These are phyloP conservation scores for Archips crataeganus DNA, from an alignment of 2,888 invertebrate species.

Conservation along the genomic window DNA sequence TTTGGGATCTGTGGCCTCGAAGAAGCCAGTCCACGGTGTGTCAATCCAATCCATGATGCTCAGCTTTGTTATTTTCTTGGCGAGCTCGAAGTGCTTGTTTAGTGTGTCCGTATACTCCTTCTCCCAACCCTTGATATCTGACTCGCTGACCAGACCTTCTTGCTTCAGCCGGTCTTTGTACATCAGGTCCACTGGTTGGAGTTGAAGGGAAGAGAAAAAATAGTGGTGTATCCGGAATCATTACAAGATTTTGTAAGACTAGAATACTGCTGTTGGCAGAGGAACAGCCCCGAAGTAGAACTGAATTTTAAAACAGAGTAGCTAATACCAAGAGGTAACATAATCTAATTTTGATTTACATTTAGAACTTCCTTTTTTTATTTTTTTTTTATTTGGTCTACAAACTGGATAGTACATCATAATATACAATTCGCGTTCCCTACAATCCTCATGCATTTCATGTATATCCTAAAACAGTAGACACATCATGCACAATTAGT, in stretches of 20 bases:
- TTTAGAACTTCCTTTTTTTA: too few relatives aligned
- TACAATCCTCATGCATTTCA: too few relatives aligned
- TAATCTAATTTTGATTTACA: too few relatives aligned
- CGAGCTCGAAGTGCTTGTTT: conserved; percentile 75
- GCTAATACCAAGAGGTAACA: too few relatives aligned
- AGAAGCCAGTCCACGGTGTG: conserved; percentile 97
- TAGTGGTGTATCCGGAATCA: neutral
- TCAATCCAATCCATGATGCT: conserved; percentile 97
- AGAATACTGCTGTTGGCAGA: too few relatives aligned
- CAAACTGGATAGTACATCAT: too few relatives aligned
- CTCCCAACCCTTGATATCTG: conserved; percentile 86
- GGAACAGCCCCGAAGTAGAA: too few relatives aligned
- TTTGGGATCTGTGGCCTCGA: conserved; percentile 92
- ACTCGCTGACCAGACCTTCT: conserved; percentile 90
- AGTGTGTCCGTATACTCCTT: conserved; percentile 76
- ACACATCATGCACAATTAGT: too few relatives aligned
- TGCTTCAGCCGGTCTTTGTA: conserved; percentile 91
- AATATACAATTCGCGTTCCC: too few relatives aligned
- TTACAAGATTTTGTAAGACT: neutral
- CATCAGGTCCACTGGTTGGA: conserved; percentile 85
- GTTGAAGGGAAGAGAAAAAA: neutral
- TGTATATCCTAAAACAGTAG: too few relatives aligned
- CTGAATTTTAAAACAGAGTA: too few relatives aligned
- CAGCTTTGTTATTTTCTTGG: conserved; percentile 77
- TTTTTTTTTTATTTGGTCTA: too few relatives aligned